phyloP scores from a whole-genome alignment of 2,888 invertebrate genomes.

The Ectemnius lituratus region DNA sequence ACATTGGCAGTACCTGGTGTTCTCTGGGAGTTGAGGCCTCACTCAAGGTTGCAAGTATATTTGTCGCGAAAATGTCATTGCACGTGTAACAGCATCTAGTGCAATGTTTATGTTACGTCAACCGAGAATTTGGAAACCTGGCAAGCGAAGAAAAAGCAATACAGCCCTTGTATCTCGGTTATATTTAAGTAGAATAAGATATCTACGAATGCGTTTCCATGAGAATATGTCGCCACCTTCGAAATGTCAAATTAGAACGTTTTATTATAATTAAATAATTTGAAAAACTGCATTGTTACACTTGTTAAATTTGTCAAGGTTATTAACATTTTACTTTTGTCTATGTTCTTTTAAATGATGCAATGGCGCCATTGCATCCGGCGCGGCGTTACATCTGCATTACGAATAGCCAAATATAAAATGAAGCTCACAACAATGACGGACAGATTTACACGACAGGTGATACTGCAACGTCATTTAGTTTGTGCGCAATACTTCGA shows the following conservation, averaged over 20 bases:
- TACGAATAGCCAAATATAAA: no score
- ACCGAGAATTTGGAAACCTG: constrained; percentile 22
- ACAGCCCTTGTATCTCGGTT: not conserved
- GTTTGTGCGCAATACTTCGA: no score
- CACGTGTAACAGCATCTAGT: constrained; percentile 28
- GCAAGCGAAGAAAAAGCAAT: constrained; percentile 14
- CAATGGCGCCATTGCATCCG: no score
- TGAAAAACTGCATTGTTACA: no score
- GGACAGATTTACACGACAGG: no score
- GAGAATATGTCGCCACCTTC: not conserved
- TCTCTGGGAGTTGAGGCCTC: constrained; percentile 46
- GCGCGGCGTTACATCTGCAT: no score
- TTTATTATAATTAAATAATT: no score
- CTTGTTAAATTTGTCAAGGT: constrained; percentile 5
- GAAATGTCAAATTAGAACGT: no score
- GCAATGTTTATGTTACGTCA: constrained; percentile 27
- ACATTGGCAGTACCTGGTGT: constrained; percentile 55
- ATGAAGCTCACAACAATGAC: no score
- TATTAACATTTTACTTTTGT: no score
- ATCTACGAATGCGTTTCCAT: not conserved
- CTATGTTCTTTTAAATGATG: no score
- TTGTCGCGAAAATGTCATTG: constrained; percentile 52
- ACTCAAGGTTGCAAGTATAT: constrained; percentile 43
- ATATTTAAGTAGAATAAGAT: constrained; percentile 7
- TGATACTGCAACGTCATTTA: no score